Evolutionary conservation across 2,113 vertebrate genomes (phyloP).

Genomic region (Reinhardtius hippoglossoides): DNA sequence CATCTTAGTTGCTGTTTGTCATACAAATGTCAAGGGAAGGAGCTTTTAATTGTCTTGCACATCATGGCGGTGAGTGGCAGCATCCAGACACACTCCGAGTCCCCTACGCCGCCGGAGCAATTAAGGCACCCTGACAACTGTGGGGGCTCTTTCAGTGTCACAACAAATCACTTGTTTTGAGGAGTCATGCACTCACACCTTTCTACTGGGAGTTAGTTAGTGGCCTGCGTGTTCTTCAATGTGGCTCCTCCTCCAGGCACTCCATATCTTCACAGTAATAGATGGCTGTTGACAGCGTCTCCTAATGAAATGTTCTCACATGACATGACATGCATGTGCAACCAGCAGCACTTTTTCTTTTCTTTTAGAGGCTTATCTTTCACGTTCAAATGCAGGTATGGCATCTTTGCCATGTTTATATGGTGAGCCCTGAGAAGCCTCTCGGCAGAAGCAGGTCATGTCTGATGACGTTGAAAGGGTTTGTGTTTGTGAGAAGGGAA

Average conservation of each 20-base stretch:
- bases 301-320: conserved; percentile 71
- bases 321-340: conserved; percentile 34
- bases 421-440: background rate
- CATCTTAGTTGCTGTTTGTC: conserved; percentile 94
- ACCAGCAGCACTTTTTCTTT: conserved; percentile 30
- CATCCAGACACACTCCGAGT: conserved; percentile 86
- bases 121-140: conserved; percentile 79
- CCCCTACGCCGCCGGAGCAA: conserved; percentile 79
- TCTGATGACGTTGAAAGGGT: background rate
- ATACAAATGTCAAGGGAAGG: conserved; percentile 91
- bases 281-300: conserved; percentile 70
- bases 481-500: background rate
- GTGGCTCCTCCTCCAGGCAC: conserved; percentile 62
- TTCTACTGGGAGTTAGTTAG: conserved; percentile 71
- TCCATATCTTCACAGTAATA: conserved; percentile 51
- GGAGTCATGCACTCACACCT: conserved; percentile 74
- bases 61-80: conserved; percentile 88
- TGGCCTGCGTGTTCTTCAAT: conserved; percentile 47
- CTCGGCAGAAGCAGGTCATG: conserved; percentile 14
- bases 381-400: conserved; percentile 48
- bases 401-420: conserved; percentile 27
- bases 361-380: conserved; percentile 12
- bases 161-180: conserved; percentile 81
- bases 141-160: conserved; percentile 77
- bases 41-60: conserved; percentile 90